A percentile compares a stretch with the other conserved stretches of the same genome.
These are phyloP conservation scores for Oryzias celebensis DNA, from an alignment of 2,113 vertebrate genomes.

Conservation along the genomic window DNA sequence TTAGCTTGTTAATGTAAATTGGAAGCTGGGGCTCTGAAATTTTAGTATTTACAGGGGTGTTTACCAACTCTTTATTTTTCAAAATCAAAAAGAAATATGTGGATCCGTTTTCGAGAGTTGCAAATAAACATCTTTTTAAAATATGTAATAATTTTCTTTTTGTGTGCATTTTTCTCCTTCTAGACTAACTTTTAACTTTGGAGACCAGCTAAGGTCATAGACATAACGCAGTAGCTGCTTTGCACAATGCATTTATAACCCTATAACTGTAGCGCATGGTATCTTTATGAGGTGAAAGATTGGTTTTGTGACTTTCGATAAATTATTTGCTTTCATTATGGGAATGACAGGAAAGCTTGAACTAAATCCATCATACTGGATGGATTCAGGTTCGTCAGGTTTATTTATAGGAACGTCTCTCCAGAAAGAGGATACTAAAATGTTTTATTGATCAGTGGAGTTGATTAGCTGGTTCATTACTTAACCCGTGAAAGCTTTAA, in stretches of 20 bases:
- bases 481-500: slow-evolving; percentile 24
- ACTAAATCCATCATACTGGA: slow-evolving; percentile 59
- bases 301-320: slow-evolving; percentile 55
- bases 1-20: slow-evolving; percentile 46
- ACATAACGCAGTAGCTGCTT: slow-evolving; percentile 26
- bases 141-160: too few species aligned
- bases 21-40: slow-evolving; percentile 32
- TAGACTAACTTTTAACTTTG: slow-evolving; percentile 20
- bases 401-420: slow-evolving; percentile 56
- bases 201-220: slow-evolving; percentile 32
- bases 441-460: slow-evolving; percentile 56
- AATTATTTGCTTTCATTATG: slow-evolving; percentile 65
- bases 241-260: slow-evolving; percentile 13
- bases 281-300: slow-evolving; percentile 41
- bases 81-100: too few species aligned
- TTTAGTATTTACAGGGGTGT: slow-evolving; percentile 36
- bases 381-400: slow-evolving; percentile 61
- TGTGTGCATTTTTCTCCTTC: too few species aligned
- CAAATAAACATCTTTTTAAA: too few species aligned
- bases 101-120: too few species aligned
- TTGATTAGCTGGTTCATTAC: slow-evolving; percentile 45
- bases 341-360: slow-evolving; percentile 46
- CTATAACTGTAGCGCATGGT: slow-evolving; percentile 25
- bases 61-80: not conserved
- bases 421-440: slow-evolving; percentile 44